Base-by-base conservation (phyloP, 2,888 invertebrate species). In the Drosophila nr. fundita region DNA sequence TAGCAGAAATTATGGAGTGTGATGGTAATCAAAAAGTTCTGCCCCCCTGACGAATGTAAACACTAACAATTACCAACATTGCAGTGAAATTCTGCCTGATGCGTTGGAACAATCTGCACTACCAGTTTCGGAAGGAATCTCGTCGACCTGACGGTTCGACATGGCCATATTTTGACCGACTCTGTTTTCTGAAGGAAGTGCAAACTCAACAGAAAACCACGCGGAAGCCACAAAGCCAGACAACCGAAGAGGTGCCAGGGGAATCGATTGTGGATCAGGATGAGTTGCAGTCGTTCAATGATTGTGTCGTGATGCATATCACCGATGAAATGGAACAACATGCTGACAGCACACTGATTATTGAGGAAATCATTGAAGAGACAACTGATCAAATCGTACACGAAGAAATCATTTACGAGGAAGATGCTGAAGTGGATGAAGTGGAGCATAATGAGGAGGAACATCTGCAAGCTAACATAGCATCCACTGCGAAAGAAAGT, bases 31-130 rank as follows among this genome's bases (percentile, higher is more conserved):
- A 27, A 27, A 24, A 24, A 71, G 54, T 11, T 8, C 10, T n/a
- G n/a, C n/a, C 13, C 15, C 8, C 6, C 18, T 24, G 5, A 2
- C 29, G 8, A 42, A 18, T 1, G 18, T 3, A 15, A 34, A 13
- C 10, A 49, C 11, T 42, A 18, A 63, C 15, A 0, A 29, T n/a
- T 15, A 8, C 29, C 2, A 10, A 3, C 0, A 0, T 59, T 38
- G 1, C 29, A 91, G 92, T 89, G 27, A 81, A 91, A 57, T 91
- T 92, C 45, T 91, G 91, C 24, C 30, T 91, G 24, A 91, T 87
- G 82, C 91, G 91, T 5, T 91, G 91, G 91, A 90, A 88, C 24
- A 92, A 91, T 67, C 71, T 91, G 15, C 80, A 91, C 36, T 89
- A 90, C 3, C 91, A 91, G 55, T 91, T 89, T 65, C 83, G 90